A percentile compares a stretch with the other conserved stretches of the same genome.
These are phyloP conservation scores for Mycalesis mineus DNA, from an alignment of 2,888 invertebrate genomes.

Conservation along the genomic window DNA sequence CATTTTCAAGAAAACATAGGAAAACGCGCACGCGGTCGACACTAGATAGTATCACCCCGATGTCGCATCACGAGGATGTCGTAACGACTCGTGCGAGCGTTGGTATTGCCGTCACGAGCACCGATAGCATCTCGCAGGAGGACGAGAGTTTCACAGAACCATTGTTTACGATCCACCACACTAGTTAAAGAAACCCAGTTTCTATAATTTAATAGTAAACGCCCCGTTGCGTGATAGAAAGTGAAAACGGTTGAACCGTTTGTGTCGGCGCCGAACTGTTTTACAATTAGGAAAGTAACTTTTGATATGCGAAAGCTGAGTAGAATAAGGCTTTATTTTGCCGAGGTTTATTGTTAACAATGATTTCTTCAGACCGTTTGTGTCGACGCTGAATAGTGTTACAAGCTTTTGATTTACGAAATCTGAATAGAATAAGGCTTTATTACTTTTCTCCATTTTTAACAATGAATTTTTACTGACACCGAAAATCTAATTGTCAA, in stretches of 20 bases:
- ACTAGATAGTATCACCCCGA: slow-evolving; percentile 36
- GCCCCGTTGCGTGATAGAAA: slow-evolving; percentile 10
- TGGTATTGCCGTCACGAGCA: slow-evolving; percentile 62
- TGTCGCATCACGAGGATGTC: slow-evolving; percentile 40
- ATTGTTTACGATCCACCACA: slow-evolving; percentile 16
- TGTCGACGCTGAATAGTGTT: too few species aligned
- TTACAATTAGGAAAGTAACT: neutral
- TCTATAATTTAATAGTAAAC: slow-evolving; percentile 7
- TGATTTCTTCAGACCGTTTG: too few species aligned
- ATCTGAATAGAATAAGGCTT: too few species aligned
- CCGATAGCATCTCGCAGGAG: slow-evolving; percentile 36
- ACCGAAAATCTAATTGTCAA: too few species aligned
- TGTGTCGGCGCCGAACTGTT: neutral
- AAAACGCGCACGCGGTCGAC: slow-evolving; percentile 19
- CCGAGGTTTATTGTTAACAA: too few species aligned
- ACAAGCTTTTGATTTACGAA: too few species aligned
- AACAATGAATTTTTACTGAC: too few species aligned
- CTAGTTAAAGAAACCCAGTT: slow-evolving; percentile 1
- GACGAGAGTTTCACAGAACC: slow-evolving; percentile 17
- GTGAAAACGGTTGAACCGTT: neutral
- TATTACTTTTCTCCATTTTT: too few species aligned
- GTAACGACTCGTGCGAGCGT: slow-evolving; percentile 56
- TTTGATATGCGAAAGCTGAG: too few species aligned
- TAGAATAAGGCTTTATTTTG: too few species aligned
- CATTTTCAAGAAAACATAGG: neutral